phyloP scores from a whole-genome alignment of 2,797 vertebrate species.

The Gambelia wislizenii region DNA sequence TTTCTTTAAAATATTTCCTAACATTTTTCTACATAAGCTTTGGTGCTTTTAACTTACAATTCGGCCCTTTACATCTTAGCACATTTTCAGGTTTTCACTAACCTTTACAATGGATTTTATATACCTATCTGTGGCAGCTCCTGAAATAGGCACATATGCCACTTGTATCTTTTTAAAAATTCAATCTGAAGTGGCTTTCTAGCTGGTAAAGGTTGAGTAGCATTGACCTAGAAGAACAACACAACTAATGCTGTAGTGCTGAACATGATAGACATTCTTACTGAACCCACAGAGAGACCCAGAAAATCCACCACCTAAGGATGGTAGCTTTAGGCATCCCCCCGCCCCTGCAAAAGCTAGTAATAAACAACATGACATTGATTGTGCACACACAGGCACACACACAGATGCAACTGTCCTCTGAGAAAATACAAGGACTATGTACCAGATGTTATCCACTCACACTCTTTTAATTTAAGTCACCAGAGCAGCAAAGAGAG shows the following conservation, averaged over 20 bases:
- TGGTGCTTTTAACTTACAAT: conserved; percentile 12
- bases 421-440: conserved; percentile 24
- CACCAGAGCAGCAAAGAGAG: conserved; percentile 26
- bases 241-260: not conserved
- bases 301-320: conserved; percentile 24
- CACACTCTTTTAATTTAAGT: not conserved
- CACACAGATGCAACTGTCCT: conserved; percentile 18
- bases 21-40: not conserved
- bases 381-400: conserved; percentile 25
- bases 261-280: conserved; percentile 42
- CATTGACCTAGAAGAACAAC: conserved; percentile 61
- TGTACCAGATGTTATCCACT: not conserved
- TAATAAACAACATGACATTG: not conserved
- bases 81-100: conserved; percentile 20
- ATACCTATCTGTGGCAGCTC: conserved; percentile 39
- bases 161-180: conserved; percentile 52
- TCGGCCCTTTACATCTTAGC: not conserved
- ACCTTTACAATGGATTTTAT: conserved; percentile 39
- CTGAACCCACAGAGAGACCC: conserved; percentile 24
- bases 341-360: not conserved
- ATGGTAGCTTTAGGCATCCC: not conserved
- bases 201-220: conserved; percentile 47
- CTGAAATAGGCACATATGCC: conserved; percentile 7
- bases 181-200: conserved; percentile 16
- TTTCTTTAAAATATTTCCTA: not conserved